These are phyloP conservation scores for Atherinosoma microstoma DNA, from an alignment of 2,797 vertebrate genomes.

Conservation along the genomic window DNA sequence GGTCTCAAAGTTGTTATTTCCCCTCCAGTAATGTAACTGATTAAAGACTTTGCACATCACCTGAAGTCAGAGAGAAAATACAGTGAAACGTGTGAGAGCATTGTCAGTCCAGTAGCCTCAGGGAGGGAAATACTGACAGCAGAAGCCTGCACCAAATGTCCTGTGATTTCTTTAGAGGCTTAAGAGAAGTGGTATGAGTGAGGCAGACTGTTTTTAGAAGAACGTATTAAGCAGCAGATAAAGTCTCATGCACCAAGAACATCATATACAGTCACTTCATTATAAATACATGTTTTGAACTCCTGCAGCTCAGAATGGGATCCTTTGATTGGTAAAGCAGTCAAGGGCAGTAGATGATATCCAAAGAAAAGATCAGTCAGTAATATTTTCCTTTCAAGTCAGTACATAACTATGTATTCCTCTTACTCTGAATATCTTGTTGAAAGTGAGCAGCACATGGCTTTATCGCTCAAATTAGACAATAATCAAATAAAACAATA, in stretches of 20 bases:
- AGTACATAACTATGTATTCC: background rate
- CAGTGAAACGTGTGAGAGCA: constrained; percentile 35
- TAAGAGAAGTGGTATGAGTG: constrained; percentile 23
- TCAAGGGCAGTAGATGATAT: background rate
- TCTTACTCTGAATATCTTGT: background rate
- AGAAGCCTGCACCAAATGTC: constrained; percentile 56
- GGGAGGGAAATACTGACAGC: constrained; percentile 43
- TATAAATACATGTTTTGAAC: constrained; percentile 9
- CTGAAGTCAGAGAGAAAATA: constrained; percentile 47
- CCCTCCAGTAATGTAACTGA: constrained; percentile 46
- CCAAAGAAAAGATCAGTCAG: background rate
- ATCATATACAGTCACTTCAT: background rate
- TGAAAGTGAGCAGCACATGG: background rate
- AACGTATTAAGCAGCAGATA: constrained; percentile 12
- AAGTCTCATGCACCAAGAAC: background rate
- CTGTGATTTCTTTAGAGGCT: constrained; percentile 47
- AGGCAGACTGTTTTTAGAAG: constrained; percentile 19
- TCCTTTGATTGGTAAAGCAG: background rate
- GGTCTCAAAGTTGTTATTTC: constrained; percentile 28
- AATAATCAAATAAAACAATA: background rate
- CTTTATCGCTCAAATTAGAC: background rate
- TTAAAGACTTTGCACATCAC: constrained; percentile 46
- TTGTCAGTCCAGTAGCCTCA: constrained; percentile 55
- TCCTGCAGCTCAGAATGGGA: background rate
- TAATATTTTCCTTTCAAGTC: constrained; percentile 1